Evolutionary conservation across 2,113 vertebrate genomes (phyloP), one percentile per base, ranked within the genome.

Genomic region (Coregonus clupeaformis): DNA sequence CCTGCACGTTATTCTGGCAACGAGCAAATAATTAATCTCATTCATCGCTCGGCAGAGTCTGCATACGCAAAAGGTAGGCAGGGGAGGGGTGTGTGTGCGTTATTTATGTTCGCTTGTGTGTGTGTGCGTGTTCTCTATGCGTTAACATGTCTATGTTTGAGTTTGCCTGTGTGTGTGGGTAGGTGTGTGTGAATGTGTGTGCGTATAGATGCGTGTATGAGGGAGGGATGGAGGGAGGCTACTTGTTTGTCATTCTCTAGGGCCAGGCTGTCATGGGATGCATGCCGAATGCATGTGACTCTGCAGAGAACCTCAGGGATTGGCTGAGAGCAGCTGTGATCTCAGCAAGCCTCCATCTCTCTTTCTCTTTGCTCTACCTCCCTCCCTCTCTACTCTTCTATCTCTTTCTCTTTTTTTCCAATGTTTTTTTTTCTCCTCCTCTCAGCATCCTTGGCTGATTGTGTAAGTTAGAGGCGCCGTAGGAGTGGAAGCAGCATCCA

Each of bases 211-310:
- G 47, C 65, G 47, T 66, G 63, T 49, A 7, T 29, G 14, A 67
- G 64, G 66, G 79, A 75, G 78, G 64, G 79, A 75, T 77, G 64
- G 77, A 84, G 78, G 81, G 84, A 88, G 84, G 87, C 69, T 80
- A 75, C 69, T 71, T 77, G 86, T 91, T 88, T 30, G 72, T 85
- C 12, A 83, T 80, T 89, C 85, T 83, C 89, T 75, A 72, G 79
- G 90, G 91, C 90, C 88, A 84, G 87, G 85, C 91, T 93, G 91
- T 94, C 90, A 77, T 88, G 89, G 94, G 94, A 93, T 91, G 91
- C 93, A 85, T 92, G 90, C 94, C 86, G 71, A 85, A 80, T 89
- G 92, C 93, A 95, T 96, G 97, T 98, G 97, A 98, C 92, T 91
- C 86, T 81, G 81, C 66, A 87, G 64, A 87, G 93, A 71, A 89